Percentiles rank a stretch among this genome's conserved stretches.
Conservation (phyloP, 2,888 invertebrate genomes). For the Dicycla oo region DNA sequence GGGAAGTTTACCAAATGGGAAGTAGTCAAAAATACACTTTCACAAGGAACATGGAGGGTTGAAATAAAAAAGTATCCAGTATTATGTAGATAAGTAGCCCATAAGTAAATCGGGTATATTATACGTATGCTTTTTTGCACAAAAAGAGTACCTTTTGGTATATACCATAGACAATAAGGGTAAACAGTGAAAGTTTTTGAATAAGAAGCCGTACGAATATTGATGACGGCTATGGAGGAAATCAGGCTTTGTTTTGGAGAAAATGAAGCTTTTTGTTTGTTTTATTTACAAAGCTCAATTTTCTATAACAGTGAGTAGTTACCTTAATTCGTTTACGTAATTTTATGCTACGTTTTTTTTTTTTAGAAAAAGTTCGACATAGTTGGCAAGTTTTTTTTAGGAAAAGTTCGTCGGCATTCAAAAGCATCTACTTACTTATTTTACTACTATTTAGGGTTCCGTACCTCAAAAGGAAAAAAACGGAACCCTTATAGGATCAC, state of each 20-base stretch:
- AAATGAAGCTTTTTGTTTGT: neutral
- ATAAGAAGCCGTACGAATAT: constrained; percentile 18
- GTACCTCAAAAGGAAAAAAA: too few relatives aligned
- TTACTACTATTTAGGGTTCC: too few relatives aligned
- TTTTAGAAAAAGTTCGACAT: too few relatives aligned
- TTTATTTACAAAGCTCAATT: neutral
- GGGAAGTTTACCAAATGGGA: too few relatives aligned
- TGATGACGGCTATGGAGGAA: constrained; percentile 1
- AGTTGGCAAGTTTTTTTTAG: too few relatives aligned
- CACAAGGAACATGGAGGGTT: too few relatives aligned
- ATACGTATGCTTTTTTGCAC: constrained; percentile 13
- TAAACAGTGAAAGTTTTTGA: neutral
- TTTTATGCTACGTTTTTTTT: too few relatives aligned
- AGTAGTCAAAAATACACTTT: too few relatives aligned
- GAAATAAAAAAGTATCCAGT: neutral
- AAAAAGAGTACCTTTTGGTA: neutral
- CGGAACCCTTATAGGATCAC: too few relatives aligned
- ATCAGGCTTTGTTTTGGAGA: neutral
- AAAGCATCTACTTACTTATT: too few relatives aligned
- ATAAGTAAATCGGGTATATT: neutral
- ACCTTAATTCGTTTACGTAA: too few relatives aligned
- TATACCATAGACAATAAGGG: neutral
- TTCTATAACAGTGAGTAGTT: neutral
- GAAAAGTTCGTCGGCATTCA: too few relatives aligned
- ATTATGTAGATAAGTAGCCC: neutral